These are phyloP conservation scores for Corythoichthys haematopterus DNA, from an alignment of 2,113 vertebrate genomes.

Conservation along the genomic window DNA sequence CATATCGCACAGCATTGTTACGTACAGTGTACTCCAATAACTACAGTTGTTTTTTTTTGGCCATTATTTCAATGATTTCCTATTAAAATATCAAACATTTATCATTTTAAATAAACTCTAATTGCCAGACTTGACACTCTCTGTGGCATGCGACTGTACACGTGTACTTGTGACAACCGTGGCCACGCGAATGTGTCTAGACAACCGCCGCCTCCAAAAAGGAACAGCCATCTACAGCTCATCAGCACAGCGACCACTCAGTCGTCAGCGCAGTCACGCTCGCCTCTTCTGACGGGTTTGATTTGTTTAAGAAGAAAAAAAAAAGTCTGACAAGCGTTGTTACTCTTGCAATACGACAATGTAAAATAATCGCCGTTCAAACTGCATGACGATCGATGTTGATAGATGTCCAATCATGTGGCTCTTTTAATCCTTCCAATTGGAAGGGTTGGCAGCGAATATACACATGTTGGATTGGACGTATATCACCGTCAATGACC, in stretches of 20 bases:
- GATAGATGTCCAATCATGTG: too few relatives aligned
- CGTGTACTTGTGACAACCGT: neutral
- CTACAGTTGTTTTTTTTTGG: too few relatives aligned
- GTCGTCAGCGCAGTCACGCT: neutral
- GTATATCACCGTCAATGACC: too few relatives aligned
- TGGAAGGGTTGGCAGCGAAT: too few relatives aligned
- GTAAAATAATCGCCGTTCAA: slow-evolving; percentile 5
- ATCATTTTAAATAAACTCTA: neutral
- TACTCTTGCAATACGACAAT: slow-evolving; percentile 7
- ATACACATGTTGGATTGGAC: too few relatives aligned
- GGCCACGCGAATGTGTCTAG: neutral
- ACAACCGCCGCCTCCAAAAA: slow-evolving; percentile 5
- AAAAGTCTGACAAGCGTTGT: neutral
- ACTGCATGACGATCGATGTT: neutral
- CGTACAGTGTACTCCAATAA: too few relatives aligned
- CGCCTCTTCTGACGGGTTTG: neutral
- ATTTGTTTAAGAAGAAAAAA: neutral
- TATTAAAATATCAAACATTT: neutral
- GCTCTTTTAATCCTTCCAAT: too few relatives aligned
- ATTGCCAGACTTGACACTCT: neutral
- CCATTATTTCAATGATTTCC: too few relatives aligned
- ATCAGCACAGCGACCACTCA: slow-evolving; percentile 7
- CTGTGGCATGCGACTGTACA: neutral
- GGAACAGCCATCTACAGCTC: slow-evolving; percentile 2
- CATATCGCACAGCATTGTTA: too few relatives aligned